phyloP scores from a whole-genome alignment of 2,113 vertebrate genomes.

The Micromys minutus region DNA sequence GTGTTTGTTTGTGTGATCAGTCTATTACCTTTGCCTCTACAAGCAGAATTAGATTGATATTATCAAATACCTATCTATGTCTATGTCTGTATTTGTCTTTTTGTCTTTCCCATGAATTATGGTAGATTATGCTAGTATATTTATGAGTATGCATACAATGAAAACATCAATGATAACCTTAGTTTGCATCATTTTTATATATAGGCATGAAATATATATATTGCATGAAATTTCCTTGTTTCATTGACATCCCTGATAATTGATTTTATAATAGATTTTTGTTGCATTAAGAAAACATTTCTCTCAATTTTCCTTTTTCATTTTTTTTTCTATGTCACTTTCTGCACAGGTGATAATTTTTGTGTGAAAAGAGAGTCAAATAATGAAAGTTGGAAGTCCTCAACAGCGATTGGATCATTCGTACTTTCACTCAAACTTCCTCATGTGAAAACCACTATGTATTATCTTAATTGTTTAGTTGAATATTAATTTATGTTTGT shows the following conservation, averaged over 20 bases:
- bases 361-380: background rate
- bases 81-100: background rate
- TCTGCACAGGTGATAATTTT: background rate
- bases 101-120: background rate
- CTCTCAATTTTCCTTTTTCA: accelerated
- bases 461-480: background rate
- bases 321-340: background rate
- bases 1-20: background rate
- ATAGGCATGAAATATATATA: background rate
- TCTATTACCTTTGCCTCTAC: background rate
- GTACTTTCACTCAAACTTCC: background rate
- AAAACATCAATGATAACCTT: background rate
- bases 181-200: background rate
- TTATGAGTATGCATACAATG: background rate
- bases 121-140: background rate
- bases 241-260: background rate
- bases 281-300: background rate
- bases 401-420: background rate
- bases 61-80: background rate
- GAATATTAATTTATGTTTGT: background rate
- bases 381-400: background rate
- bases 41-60: background rate
- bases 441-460: background rate
- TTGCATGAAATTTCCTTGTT: background rate
- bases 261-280: background rate